These are phyloP conservation scores for Drosophila pegasa DNA, from an alignment of 2,888 invertebrate species.

Conservation along the genomic window DNA sequence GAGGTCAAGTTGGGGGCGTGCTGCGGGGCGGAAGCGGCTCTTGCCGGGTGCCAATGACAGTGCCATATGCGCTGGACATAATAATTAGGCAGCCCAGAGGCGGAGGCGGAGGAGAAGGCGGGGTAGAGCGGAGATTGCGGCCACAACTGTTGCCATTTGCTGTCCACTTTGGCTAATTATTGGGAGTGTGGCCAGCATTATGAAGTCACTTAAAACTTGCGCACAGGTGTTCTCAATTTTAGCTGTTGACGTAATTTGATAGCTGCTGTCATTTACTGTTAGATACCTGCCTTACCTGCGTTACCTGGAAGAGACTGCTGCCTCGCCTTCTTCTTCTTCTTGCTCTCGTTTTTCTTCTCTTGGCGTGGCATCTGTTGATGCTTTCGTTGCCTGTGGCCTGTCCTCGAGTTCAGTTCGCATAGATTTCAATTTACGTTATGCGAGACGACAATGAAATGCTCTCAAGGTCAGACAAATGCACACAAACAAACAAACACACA, in stretches of 20 bases:
- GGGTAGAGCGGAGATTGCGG: background rate
- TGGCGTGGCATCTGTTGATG: slow-evolving; percentile 50
- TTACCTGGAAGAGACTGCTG: slow-evolving; percentile 35
- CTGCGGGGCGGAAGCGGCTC: background rate
- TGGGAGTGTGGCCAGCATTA: slow-evolving; percentile 33
- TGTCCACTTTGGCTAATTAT: slow-evolving; percentile 52
- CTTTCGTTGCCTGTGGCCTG: slow-evolving; percentile 8
- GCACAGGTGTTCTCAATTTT: slow-evolving; percentile 60
- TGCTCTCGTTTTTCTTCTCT: background rate
- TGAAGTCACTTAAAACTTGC: slow-evolving; percentile 69
- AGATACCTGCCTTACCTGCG: slow-evolving; percentile 4
- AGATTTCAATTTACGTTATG: slow-evolving; percentile 23
- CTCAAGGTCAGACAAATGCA: slow-evolving; percentile 29
- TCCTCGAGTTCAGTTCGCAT: slow-evolving; percentile 44
- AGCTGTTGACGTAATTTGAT: slow-evolving; percentile 72
- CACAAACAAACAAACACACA: background rate
- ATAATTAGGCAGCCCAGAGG: slow-evolving; percentile 27
- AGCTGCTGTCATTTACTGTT: slow-evolving; percentile 50
- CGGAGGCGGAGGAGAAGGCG: background rate
- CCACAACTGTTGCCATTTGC: slow-evolving; percentile 27
- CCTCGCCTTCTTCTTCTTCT: background rate
- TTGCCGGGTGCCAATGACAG: slow-evolving; percentile 37
- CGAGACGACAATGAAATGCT: slow-evolving; percentile 27
- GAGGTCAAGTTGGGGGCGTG: slow-evolving; percentile 48
- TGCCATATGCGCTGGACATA: slow-evolving; percentile 46